Base-by-base conservation (phyloP, 2,888 invertebrate species). In the Ochropleura leucogaster region DNA sequence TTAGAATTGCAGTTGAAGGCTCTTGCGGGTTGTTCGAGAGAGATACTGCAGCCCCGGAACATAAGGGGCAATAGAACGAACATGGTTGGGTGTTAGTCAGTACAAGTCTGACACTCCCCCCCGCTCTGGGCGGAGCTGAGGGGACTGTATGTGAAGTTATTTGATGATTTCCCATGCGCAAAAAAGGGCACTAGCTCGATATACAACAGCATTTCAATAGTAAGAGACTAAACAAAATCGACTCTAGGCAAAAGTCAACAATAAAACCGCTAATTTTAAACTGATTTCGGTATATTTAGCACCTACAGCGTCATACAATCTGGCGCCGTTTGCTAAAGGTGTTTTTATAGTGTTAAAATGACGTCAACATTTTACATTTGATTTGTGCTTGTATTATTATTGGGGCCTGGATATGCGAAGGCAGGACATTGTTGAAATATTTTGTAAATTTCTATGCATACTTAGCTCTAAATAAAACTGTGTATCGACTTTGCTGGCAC, bases 181-280 rank as follows among this genome's bases (percentile, higher is more conserved):
- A 30, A 30, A 30, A 30, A 30, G 30, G 30, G 30, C 30, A 30
- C 16, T 16, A 59, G 1, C 16, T 40, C 16, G 30, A 40, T 40
- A 8, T 59, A 59, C 59, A 59, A 55, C 20, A 55, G 20, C n/a
- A 53, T 55, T 55, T 12, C 55, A 55, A 14, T 57, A 30, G 30
- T 30, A 57, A 51, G 18, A 65, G 42, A 57, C 12, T 77, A 63
- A 59, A 66, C 51, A 78, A 51, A 55, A 47, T 72, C 59, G 57
- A 64, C 57, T 44, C 59, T 12, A 18, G 42, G 14, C 6, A n/a
- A 65, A 57, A 16, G 14, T 53, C 49, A 71, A 70, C 64, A 72
- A 75, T 71, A 71, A 80, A 65, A 62, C 68, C 20, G 46, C 80
- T 42, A 53, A 71, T 62, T 80, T 76, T 75, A 75, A 71, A 75